Conservation (phyloP, 2,113 vertebrate species). For the Hippocampus zosterae region DNA sequence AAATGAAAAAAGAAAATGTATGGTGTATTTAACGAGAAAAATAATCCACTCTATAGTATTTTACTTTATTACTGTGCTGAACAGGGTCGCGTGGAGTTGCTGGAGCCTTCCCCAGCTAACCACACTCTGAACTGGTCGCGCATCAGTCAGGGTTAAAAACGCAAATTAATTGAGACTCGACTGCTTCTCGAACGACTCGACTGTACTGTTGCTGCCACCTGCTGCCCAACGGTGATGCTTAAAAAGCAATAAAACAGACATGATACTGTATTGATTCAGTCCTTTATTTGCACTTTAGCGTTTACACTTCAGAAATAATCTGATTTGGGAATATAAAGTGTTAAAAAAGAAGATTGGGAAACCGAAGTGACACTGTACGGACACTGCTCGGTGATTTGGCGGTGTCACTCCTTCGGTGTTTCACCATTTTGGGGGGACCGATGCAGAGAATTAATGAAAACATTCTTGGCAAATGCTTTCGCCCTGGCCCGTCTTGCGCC, state of each 20-base stretch:
- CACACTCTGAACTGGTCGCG: too few species aligned
- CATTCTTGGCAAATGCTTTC: too few species aligned
- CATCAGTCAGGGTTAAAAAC: too few species aligned
- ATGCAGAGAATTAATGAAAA: constrained; percentile 12
- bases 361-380: constrained; percentile 26
- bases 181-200: background rate
- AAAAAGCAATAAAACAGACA: constrained; percentile 15
- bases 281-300: constrained; percentile 63
- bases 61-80: too few species aligned
- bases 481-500: too few species aligned
- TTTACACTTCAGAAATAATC: constrained; percentile 54
- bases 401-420: constrained; percentile 14
- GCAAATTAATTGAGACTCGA: background rate
- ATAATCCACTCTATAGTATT: too few species aligned
- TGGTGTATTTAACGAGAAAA: too few species aligned
- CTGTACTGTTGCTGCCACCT: constrained; percentile 60
- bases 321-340: constrained; percentile 36
- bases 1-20: too few species aligned
- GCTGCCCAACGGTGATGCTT: constrained; percentile 26
- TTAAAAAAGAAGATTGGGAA: constrained; percentile 42
- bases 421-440: constrained; percentile 8
- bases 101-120: too few species aligned
- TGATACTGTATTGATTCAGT: constrained; percentile 34
- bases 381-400: constrained; percentile 9
- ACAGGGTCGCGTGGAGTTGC: too few species aligned